These are phyloP conservation scores for Phrynocephalus guinanensis DNA, from an alignment of 2,797 vertebrate genomes.

Conservation along the genomic window DNA sequence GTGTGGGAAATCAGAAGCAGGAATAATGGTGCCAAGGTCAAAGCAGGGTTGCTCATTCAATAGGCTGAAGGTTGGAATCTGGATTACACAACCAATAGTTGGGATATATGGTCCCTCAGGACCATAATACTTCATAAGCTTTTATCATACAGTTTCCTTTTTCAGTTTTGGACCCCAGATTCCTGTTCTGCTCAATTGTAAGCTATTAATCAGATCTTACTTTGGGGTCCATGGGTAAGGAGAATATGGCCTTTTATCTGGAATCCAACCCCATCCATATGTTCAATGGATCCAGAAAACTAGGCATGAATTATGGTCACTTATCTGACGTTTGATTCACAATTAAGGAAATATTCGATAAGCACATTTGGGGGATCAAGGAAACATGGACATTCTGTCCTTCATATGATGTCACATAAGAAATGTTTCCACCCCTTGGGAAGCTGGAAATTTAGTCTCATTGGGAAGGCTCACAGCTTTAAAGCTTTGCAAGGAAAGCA, in stretches of 20 bases:
- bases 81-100: not conserved
- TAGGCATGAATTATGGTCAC: not conserved
- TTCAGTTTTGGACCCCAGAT: not conserved
- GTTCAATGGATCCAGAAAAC: too few relatives aligned
- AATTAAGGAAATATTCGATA: not conserved
- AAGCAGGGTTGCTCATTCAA: not conserved
- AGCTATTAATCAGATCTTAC: too few relatives aligned
- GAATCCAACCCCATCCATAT: too few relatives aligned
- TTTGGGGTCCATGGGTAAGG: too few relatives aligned
- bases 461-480: accelerated
- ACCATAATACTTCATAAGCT: not conserved
- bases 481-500: not conserved
- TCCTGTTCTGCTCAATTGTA: not conserved
- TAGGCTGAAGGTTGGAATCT: not conserved
- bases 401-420: not conserved
- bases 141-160: not conserved
- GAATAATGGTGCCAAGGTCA: too few relatives aligned
- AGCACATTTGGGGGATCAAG: not conserved
- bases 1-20: too few relatives aligned
- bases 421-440: not conserved
- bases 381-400: not conserved
- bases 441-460: not conserved
- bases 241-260: too few relatives aligned
- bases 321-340: not conserved
- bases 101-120: not conserved